These are phyloP conservation scores for Anoplopoma fimbria DNA, from an alignment of 2,113 vertebrate species.

Conservation along the genomic window DNA sequence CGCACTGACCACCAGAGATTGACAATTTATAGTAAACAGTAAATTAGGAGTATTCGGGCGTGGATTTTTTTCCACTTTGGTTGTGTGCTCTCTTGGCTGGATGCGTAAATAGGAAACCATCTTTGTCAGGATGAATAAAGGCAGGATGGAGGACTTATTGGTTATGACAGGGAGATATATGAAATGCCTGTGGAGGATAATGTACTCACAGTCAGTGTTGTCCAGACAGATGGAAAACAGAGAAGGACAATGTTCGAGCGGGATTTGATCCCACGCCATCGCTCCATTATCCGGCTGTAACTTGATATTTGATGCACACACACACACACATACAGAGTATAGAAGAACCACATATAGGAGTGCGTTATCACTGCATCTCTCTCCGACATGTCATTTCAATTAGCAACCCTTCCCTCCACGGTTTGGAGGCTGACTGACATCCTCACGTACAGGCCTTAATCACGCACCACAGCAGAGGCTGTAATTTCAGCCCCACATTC, in stretches of 20 bases:
- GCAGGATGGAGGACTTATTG: slow-evolving; percentile 26
- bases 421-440: slow-evolving; percentile 64
- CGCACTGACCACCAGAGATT: slow-evolving; percentile 27
- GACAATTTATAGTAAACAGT: background rate
- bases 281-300: slow-evolving; percentile 19
- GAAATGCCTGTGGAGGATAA: slow-evolving; percentile 57
- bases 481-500: slow-evolving; percentile 76
- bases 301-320: slow-evolving; percentile 2
- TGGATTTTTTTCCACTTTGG: slow-evolving; percentile 11
- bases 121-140: slow-evolving; percentile 34
- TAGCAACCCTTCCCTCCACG: slow-evolving; percentile 49
- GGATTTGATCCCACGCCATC: slow-evolving; percentile 11
- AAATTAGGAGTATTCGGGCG: background rate
- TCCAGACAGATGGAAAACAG: slow-evolving; percentile 41
- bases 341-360: slow-evolving; percentile 19
- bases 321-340: background rate
- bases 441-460: slow-evolving; percentile 65
- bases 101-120: slow-evolving; percentile 24
- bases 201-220: slow-evolving; percentile 8
- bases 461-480: slow-evolving; percentile 65
- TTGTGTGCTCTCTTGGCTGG: slow-evolving; percentile 9
- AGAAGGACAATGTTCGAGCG: background rate
- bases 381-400: slow-evolving; percentile 70
- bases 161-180: slow-evolving; percentile 33
- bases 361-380: slow-evolving; percentile 53